Evolutionary conservation across 2,888 invertebrate species (phyloP).

Genomic region (Uloborus plumipes): DNA sequence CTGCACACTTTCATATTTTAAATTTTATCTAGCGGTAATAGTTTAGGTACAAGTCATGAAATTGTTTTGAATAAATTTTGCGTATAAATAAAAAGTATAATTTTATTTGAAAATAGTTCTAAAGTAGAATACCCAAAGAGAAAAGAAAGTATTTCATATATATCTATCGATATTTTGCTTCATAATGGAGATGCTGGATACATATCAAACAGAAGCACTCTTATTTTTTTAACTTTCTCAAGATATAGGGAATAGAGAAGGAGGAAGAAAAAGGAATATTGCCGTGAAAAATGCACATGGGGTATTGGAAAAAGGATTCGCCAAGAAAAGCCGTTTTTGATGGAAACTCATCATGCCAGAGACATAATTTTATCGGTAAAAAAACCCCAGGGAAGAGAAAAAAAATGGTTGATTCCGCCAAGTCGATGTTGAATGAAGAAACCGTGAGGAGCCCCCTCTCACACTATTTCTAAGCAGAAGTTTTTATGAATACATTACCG

Average conservation of each 20-base stretch:
- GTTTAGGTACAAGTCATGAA: no score
- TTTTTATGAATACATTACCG: conserved; percentile 49
- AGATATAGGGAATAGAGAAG: conserved; percentile 15
- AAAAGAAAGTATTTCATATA: background rate
- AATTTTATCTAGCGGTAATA: no score
- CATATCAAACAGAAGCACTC: background rate
- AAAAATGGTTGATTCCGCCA: conserved; percentile 1
- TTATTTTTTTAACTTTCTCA: conserved; percentile 5
- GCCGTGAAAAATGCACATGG: no score
- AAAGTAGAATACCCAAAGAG: background rate
- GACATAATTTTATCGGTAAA: conserved; percentile 47
- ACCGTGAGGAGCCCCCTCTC: conserved; percentile 5
- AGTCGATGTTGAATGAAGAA: conserved; percentile 1
- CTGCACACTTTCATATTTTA: no score
- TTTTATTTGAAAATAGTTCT: no score
- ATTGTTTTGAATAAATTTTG: no score
- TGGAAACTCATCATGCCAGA: conserved; percentile 38
- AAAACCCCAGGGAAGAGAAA: background rate
- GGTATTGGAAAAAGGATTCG: no score
- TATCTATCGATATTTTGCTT: background rate
- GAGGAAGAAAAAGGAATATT: conserved; percentile 5
- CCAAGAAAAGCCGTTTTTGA: conserved; percentile 32
- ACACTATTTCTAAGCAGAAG: conserved; percentile 2
- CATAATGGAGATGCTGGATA: background rate
- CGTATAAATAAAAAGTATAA: no score